Evolutionary conservation across 2,797 vertebrate species (phyloP).

Genomic region (Sylvia borin): DNA sequence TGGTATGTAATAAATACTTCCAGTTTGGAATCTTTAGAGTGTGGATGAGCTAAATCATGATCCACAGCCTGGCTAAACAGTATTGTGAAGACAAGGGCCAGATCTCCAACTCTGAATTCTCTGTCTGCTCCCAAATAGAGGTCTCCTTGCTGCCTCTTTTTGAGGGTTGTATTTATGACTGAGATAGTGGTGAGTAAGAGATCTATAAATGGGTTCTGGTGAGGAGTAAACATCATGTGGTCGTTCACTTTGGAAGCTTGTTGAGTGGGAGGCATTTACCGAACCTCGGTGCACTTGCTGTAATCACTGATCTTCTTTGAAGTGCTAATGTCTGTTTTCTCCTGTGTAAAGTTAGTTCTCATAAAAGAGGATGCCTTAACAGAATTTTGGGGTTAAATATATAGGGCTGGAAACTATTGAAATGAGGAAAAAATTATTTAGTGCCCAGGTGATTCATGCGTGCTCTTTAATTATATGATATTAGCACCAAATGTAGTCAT

Average conservation of each 20-base stretch:
- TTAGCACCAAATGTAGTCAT: not conserved
- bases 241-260: conserved; percentile 58
- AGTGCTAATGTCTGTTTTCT: conserved; percentile 12
- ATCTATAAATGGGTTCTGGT: conserved; percentile 77
- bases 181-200: conserved; percentile 71
- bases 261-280: conserved; percentile 57
- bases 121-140: not conserved
- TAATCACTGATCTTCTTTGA: conserved; percentile 18
- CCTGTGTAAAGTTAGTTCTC: not conserved
- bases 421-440: not conserved
- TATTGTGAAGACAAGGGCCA: not conserved
- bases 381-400: not conserved
- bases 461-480: not conserved
- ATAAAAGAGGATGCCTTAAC: not conserved
- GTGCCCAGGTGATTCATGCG: not conserved
- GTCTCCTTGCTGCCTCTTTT: conserved; percentile 33
- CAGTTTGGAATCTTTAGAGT: not conserved
- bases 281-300: conserved; percentile 20
- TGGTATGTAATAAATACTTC: not conserved
- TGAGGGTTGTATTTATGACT: conserved; percentile 20
- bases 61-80: not conserved
- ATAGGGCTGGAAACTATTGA: not conserved
- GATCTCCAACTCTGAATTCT: not conserved
- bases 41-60: not conserved
- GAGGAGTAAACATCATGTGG: conserved; percentile 78